phyloP scores from a whole-genome alignment of 2,113 vertebrate species.

The Chiloscyllium plagiosum region DNA sequence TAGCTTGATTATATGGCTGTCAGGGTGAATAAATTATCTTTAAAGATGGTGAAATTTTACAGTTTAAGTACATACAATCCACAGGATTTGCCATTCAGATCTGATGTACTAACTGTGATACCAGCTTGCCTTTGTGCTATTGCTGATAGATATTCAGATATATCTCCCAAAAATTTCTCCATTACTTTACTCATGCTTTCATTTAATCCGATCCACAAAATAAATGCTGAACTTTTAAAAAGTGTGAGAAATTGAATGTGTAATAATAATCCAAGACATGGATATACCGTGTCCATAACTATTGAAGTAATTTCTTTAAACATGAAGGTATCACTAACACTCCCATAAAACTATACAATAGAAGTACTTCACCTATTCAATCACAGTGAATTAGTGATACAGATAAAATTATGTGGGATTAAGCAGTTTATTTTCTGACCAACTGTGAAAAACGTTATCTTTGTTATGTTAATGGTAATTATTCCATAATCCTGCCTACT shows the following conservation, averaged over 20 bases:
- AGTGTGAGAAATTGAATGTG: not conserved
- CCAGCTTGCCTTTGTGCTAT: not conserved
- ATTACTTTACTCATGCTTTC: not conserved
- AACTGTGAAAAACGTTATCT: not conserved
- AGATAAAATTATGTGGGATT: not conserved
- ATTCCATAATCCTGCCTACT: slow-evolving; percentile 39
- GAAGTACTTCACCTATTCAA: not conserved
- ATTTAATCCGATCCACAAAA: not conserved
- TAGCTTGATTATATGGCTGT: not conserved
- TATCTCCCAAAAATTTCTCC: not conserved
- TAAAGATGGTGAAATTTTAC: not conserved
- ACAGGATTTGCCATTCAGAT: not conserved
- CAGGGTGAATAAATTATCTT: not conserved
- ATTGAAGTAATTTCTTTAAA: not conserved
- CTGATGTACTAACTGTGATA: not conserved
- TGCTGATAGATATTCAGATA: not conserved
- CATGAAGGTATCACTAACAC: not conserved
- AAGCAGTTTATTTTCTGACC: not conserved
- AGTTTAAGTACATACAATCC: not conserved
- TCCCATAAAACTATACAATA: not conserved
- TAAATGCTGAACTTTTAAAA: not conserved
- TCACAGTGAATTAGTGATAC: not conserved
- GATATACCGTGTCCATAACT: not conserved
- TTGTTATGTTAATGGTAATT: not conserved
- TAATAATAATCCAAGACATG: not conserved